Conservation (phyloP, 2,888 invertebrate species). For the Cheilosia soror region DNA sequence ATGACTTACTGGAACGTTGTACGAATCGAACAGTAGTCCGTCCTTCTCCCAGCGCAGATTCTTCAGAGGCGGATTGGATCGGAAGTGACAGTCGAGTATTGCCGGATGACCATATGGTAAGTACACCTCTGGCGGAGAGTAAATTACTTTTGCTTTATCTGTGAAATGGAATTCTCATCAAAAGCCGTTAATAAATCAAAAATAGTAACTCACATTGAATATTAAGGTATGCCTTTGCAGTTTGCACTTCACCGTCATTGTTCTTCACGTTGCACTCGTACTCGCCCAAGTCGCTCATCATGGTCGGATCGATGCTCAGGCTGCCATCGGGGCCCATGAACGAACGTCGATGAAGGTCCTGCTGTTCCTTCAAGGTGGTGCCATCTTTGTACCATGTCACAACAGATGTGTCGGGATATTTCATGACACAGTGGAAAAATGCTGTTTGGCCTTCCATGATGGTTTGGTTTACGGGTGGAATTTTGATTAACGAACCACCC, state of each 20-base stretch:
- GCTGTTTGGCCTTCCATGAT: constrained; percentile 93
- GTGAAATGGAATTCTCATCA: constrained; percentile 27
- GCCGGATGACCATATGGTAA: constrained; percentile 93
- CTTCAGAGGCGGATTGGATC: constrained; percentile 95
- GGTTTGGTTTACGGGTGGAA: constrained; percentile 95
- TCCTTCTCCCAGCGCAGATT: constrained; percentile 97
- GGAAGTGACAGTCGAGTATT: constrained; percentile 94
- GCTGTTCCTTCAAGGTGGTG: constrained; percentile 85
- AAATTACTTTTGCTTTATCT: constrained; percentile 97
- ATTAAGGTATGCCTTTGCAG: constrained; percentile 93
- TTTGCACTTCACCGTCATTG: constrained; percentile 90
- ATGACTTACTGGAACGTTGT: constrained; percentile 88
- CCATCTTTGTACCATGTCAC: constrained; percentile 89
- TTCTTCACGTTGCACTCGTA: constrained; percentile 92
- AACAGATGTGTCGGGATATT: constrained; percentile 87
- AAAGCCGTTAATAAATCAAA: neutral
- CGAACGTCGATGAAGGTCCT: constrained; percentile 87
- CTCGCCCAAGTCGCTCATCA: constrained; percentile 93
- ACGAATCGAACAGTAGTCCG: constrained; percentile 94
- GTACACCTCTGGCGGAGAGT: constrained; percentile 92
- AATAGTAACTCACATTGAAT: constrained; percentile 91
- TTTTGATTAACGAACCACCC: constrained; percentile 94
- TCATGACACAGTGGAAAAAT: constrained; percentile 92
- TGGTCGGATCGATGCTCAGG: constrained; percentile 90
- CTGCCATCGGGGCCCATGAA: constrained; percentile 90